Base-by-base conservation (phyloP, 2,888 invertebrate genomes). In the Apamea sordens region DNA sequence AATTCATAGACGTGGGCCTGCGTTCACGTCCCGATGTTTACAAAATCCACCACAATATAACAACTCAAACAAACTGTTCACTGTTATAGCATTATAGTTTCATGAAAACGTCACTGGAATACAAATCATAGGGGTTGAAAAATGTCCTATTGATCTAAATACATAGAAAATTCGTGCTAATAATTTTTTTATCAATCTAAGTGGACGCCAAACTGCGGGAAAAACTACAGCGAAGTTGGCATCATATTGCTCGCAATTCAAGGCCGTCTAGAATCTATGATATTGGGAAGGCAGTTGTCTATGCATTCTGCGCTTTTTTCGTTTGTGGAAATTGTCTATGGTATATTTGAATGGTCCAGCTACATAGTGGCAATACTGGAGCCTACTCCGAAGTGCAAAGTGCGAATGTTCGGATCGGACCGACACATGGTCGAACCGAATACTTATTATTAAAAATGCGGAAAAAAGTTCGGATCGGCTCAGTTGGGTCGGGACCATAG, bases 171-270 rank as follows among this genome's bases (percentile, higher is more conserved):
- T 88, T 91, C 89, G 93, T 92, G 91, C 91, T 86, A 92, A 92
- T 92, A 93, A 92, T 88, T 92, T 95, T 95, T 95, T 94, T 94
- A 93, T 94, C 93, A 95, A 94, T 93, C 92, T 94, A 91, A 92
- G 95, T 95, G 92, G 97, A 97, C 97, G 97, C 97, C 96, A 97
- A 97, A 96, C 96, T 96, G 95, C 95, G 96, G 96, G 96, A 96
- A 96, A 96, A 96, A 97, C 96, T 96, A 96, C 93, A 93, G 92
- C 92, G 96, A 97, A 97, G 96, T 93, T 96, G 92, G 96, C 93
- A 87, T 87, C 92, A 89, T 79, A 89, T 90, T 64, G 82, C 84
- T 84, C 86, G 92, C 92, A 92, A 91, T 92, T 95, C 95, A 95
- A 95, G 95, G 95, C 93, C 94, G 89, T 88, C 90, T 90, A 47